These are phyloP conservation scores for Solenopsis invicta DNA, from an alignment of 1,140 invertebrate species.

Conservation along the genomic window DNA sequence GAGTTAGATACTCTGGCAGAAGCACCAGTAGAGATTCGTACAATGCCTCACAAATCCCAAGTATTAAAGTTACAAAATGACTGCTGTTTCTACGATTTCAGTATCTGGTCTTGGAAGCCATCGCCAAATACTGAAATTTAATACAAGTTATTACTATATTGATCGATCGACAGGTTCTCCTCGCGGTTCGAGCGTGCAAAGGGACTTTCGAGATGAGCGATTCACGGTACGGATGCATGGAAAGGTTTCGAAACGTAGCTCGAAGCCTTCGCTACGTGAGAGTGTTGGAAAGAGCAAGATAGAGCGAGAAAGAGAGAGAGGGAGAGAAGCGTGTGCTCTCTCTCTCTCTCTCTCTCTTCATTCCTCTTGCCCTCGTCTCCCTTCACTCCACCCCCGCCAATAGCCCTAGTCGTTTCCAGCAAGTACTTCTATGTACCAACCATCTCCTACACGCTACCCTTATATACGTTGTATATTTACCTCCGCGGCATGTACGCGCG, in stretches of 20 bases:
- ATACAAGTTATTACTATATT: conserved; percentile 41
- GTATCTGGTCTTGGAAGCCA: background rate
- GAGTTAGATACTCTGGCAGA: background rate
- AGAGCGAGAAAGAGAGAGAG: conserved; percentile 30
- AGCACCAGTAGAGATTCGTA: background rate
- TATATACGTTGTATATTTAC: conserved; percentile 84
- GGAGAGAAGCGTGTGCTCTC: conserved; percentile 57
- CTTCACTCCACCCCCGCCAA: conserved; percentile 73
- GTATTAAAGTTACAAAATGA: background rate
- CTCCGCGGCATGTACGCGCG: conserved; percentile 74
- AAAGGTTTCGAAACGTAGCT: conserved; percentile 56
- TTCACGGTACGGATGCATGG: conserved; percentile 39
- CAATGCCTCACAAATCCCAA: background rate
- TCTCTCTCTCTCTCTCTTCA: conserved; percentile 73
- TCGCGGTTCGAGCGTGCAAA: conserved; percentile 1
- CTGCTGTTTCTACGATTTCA: background rate
- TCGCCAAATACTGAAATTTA: conserved; percentile 19
- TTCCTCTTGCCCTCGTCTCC: conserved; percentile 66
- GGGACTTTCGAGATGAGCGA: conserved; percentile 48
- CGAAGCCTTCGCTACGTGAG: conserved; percentile 73
- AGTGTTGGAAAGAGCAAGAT: conserved; percentile 46
- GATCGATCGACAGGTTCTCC: conserved; percentile 47
- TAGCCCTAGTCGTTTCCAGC: conserved; percentile 85
- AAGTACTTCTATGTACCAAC: conserved; percentile 86
- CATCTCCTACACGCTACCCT: conserved; percentile 85